These are phyloP conservation scores for Umimayanthus chanpuru DNA, from an alignment of 92 coral and sea anemone species.

Conservation along the genomic window DNA sequence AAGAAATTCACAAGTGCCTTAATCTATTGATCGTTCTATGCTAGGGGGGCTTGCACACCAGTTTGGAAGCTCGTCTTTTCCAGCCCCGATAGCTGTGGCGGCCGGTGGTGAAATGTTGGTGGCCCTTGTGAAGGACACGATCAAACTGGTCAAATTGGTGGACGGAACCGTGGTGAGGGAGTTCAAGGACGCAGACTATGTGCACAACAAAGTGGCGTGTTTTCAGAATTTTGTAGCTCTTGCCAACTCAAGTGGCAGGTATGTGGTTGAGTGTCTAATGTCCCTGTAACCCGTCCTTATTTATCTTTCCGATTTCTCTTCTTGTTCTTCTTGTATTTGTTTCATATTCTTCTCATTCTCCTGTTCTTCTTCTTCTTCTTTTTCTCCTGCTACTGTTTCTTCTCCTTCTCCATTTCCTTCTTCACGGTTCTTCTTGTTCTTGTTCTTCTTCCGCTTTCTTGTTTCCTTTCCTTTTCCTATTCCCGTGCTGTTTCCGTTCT, in stretches of 20 bases:
- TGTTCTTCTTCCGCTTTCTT: background rate
- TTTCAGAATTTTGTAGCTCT: conserved; percentile 75
- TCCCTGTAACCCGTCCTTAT: too few relatives aligned
- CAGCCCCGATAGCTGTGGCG: conserved; percentile 72
- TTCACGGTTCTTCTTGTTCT: too few relatives aligned
- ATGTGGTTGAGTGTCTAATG: background rate
- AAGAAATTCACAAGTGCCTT: background rate
- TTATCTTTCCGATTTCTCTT: background rate
- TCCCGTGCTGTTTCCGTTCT: background rate
- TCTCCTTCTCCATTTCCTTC: too few relatives aligned
- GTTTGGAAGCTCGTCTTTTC: conserved; percentile 56
- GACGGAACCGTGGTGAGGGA: conserved; percentile 73
- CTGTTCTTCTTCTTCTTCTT: too few relatives aligned
- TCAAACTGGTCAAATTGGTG: conserved; percentile 68
- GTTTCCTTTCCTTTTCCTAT: background rate
- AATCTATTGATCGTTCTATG: background rate
- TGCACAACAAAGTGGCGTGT: conserved; percentile 76
- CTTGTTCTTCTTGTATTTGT: background rate
- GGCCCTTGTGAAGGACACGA: conserved; percentile 56
- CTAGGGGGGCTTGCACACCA: conserved; percentile 66
- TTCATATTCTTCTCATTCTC: background rate
- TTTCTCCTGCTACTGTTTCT: background rate
- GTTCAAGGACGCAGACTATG: conserved; percentile 74
- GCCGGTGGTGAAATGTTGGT: conserved; percentile 66
- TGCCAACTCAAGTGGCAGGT: conserved; percentile 68